Evolutionary conservation across 2,888 invertebrate species (phyloP), one percentile per base, ranked within the genome.

Genomic region (Campoplex nolae): DNA sequence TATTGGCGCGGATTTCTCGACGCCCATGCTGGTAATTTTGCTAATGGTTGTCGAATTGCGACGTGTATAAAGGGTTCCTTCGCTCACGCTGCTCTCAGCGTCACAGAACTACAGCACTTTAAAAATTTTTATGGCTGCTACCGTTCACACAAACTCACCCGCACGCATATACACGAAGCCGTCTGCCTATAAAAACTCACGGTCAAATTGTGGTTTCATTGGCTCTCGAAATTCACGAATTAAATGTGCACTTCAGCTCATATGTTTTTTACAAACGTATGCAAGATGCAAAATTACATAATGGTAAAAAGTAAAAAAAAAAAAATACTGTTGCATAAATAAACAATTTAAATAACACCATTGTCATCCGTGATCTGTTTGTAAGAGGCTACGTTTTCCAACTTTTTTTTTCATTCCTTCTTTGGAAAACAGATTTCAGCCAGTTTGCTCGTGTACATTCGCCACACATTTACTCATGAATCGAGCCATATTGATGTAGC

Each of bases 21-120:
- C 88, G 89, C 70, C 58, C 86, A 80, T 90, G 92, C 23, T 23
- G 23, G 92, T 92, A 94, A 94, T 93, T 94, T 93, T 90, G 93
- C 93, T 94, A 94, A 94, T 94, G 94, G 93, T 89, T 89, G n/a
- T 89, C 87, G 90, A 91, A 91, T 92, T 90, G 90, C 89, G 84
- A 88, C 87, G 83, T 87, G 88, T 83, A 85, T 87, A 86, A 79
- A 82, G 75, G 88, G 65, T 68, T 35, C 78, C 68, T 83, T 78
- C 75, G 51, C 79, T 71, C 80, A 73, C 38, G 13, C 54, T 68
- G 78, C 81, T 82, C 78, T 23, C 65, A 16, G 76, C 83, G 71
- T 81, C 81, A 54, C 75, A 71, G 62, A 80, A 80, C 48, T 58
- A 83, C 77, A 81, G 83, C 86, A 81, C 81, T 80, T 58, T 73